phyloP scores from a whole-genome alignment of 1,140 invertebrate species.

The Diachasmimorpha longicaudata region DNA sequence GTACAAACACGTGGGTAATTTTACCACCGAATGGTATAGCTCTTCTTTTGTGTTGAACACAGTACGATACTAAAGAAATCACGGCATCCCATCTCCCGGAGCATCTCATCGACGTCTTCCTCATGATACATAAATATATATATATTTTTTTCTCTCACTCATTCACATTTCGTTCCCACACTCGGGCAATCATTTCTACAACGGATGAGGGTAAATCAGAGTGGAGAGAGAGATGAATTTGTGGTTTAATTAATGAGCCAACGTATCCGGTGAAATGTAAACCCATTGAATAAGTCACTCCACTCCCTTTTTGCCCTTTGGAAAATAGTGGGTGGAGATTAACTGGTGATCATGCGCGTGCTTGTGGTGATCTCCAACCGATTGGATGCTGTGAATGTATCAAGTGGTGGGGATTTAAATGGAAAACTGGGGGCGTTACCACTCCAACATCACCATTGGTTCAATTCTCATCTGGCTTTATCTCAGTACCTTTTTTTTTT shows the following conservation, averaged over 20 bases:
- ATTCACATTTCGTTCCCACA: not conserved
- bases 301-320: not conserved
- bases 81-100: not conserved
- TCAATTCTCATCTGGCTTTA: constrained; percentile 2
- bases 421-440: constrained; percentile 21
- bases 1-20: constrained; percentile 3
- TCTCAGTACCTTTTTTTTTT: not conserved
- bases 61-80: not conserved
- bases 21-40: not conserved
- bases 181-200: not conserved
- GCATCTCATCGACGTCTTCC: not conserved
- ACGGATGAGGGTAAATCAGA: not conserved
- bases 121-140: not conserved
- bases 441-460: not conserved
- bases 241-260: not conserved
- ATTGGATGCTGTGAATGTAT: constrained; percentile 42
- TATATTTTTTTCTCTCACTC: not conserved
- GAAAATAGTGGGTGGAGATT: not conserved
- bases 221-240: not conserved
- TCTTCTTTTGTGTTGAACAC: not conserved
- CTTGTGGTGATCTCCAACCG: not conserved
- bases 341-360: not conserved
- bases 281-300: not conserved
- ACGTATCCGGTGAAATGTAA: not conserved
- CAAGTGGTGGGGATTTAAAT: constrained; percentile 22